Evolutionary conservation across 2,888 invertebrate species (phyloP), one percentile per base, ranked within the genome.

Genomic region (Enchytraeus crypticus): DNA sequence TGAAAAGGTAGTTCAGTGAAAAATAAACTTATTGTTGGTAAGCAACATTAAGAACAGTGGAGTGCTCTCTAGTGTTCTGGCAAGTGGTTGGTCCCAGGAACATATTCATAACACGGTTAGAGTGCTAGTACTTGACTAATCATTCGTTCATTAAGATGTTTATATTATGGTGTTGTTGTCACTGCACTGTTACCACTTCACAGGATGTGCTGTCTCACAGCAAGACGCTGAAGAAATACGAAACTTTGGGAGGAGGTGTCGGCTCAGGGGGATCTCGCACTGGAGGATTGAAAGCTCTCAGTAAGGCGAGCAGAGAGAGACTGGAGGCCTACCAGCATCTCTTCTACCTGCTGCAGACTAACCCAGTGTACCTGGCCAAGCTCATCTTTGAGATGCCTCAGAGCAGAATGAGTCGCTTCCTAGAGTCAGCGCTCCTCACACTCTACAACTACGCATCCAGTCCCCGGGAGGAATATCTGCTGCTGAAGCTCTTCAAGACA

Each of bases 381-480:
- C 81, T 88, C 23, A 80, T 88, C 38, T 86, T 87, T 72, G 84
- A 86, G 68, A 83, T 88, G 73, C 87, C 88, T 1, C 86, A 86
- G 73, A 85, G 84, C 70, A 85, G 84, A 73, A 85, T 85, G 0
- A 86, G 86, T 70, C 86, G 85, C 71, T 87, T 88, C 74, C 79
- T 88, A 69, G 86, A 88, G 77, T 85, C 86, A 72, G 87, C 87
- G 3, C 86, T 89, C 54, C 81, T 87, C 60, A 86, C 87, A 53
- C 79, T 89, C 47, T 88, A 86, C 73, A 88, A 88, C 74, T 88
- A 86, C 71, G 88, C 87, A 0, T 85, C 88, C 4, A 87, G 87
- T 72, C 83, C 84, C 1, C 82, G 89, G 67, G 88, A 88, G 70
- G 88, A 88, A 73, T 88, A 86, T 78, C 81, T 89, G 59, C 76